These are phyloP conservation scores for Ichneumoninae sp. DNA, from an alignment of 2,888 invertebrate species.

Conservation along the genomic window DNA sequence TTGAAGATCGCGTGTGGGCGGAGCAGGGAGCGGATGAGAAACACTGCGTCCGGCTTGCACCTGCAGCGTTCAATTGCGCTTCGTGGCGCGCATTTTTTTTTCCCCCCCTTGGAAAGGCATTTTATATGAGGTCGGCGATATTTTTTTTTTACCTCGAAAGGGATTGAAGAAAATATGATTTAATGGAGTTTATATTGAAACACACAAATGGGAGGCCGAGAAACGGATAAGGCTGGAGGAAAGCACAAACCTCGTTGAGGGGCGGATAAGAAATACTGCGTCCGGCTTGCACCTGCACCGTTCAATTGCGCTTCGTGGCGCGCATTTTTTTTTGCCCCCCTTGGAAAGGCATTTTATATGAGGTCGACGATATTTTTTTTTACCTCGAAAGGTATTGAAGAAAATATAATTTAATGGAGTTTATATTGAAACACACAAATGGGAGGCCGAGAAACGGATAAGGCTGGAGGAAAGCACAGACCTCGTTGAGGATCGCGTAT, in stretches of 20 bases:
- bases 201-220: conserved; percentile 16
- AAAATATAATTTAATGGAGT: neutral
- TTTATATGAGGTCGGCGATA: neutral
- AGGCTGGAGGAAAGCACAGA: conserved; percentile 1
- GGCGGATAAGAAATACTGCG: conserved; percentile 57
- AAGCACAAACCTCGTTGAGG: conserved; percentile 7
- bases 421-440: neutral
- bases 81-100: conserved; percentile 30
- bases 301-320: conserved; percentile 35
- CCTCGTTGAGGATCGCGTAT: conserved; percentile 18
- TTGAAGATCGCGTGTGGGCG: conserved; percentile 12
- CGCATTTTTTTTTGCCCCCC: conserved; percentile 9
- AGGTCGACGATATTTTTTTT: neutral
- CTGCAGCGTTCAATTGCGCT: conserved; percentile 39
- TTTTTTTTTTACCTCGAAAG: conserved; percentile 1
- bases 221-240: conserved; percentile 11
- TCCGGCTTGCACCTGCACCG: conserved; percentile 34
- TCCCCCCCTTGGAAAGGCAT: no score
- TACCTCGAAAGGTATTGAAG: neutral
- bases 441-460: conserved; percentile 30
- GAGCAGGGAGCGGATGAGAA: conserved; percentile 46
- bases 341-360: neutral
- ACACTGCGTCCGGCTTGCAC: conserved; percentile 43
- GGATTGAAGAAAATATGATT: neutral
- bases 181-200: neutral